Evolutionary conservation across 2,888 invertebrate genomes (phyloP).

Genomic region (Lobophora halterata): DNA sequence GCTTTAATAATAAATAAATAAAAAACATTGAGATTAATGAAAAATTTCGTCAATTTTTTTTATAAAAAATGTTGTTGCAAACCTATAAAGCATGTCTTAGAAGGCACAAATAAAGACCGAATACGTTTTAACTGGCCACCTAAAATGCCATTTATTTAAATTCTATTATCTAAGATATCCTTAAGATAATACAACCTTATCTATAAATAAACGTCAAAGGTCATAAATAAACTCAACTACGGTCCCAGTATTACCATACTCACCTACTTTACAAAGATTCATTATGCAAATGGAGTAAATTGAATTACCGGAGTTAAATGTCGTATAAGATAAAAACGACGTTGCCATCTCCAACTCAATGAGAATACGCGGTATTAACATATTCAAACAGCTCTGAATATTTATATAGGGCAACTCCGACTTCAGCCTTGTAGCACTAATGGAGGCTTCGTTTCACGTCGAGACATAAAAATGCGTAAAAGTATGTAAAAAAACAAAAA

Average conservation of each 20-base stretch:
- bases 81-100: too few relatives aligned
- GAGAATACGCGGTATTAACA: constrained; percentile 76
- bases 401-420: constrained; percentile 57
- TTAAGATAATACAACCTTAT: constrained; percentile 32
- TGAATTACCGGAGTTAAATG: constrained; percentile 81
- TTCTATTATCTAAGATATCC: too few relatives aligned
- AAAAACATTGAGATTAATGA: too few relatives aligned
- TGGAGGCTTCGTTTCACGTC: constrained; percentile 65
- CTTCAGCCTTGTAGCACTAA: constrained; percentile 70
- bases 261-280: constrained; percentile 75
- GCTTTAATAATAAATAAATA: too few relatives aligned
- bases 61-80: too few relatives aligned
- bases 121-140: too few relatives aligned
- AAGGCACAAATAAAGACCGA: too few relatives aligned
- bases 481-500: constrained; percentile 62
- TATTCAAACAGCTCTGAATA: constrained; percentile 79
- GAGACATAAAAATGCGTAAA: too few relatives aligned
- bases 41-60: too few relatives aligned
- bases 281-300: constrained; percentile 80
- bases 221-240: constrained; percentile 37
- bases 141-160: background rate
- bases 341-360: constrained; percentile 78
- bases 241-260: constrained; percentile 62
- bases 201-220: constrained; percentile 39
- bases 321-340: constrained; percentile 81